Evolutionary conservation across 1,140 invertebrate species (phyloP), one percentile per base, ranked within the genome.

Genomic region (Megalonaias nervosa): DNA sequence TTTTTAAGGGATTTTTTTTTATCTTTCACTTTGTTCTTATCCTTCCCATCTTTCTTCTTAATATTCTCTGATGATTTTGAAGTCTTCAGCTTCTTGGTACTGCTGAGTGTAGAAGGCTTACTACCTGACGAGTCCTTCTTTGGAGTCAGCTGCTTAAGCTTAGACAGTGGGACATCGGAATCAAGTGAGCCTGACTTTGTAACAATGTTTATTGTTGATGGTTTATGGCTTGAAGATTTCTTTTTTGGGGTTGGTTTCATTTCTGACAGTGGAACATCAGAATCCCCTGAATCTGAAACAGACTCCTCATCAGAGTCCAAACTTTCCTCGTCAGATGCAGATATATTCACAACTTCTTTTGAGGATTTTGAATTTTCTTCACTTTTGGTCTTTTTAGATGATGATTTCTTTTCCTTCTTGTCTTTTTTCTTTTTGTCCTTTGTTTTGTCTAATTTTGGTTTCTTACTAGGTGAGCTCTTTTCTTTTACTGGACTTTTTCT

Each of bases 221-320:
- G 61, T 71, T 65, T 72, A 65, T 57, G 71, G 55, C 61, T 48
- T 48, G 38, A 55, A 60, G 77, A 71, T 55, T 76, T 75, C 26
- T 76, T 75, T 19, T 72, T 69, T 9, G 67, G 64, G 62, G 77
- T 76, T 48, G 38, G 57, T 23, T 68, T 71, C 31, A 83, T 55
- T 70, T 76, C 79, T 59, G 74, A 71, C 57, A 86, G 68, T 55
- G 85, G 83, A 38, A 81, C 67, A 71, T 86, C 85, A 14, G 72
- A 77, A 55, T 85, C 84, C 31, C 19, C 56, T 9, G 71, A 72
- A 48, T 48, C 38, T 2, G 82, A 82, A 69, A 80, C 83, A n/a
- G 71, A 57, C 59, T 75, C 68, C 2, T 65, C 71, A 71, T 80
- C 61, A 21, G 67, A 38, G 31, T 65, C 68, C 60, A 65, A 71